These are phyloP conservation scores for Leptodactylus fallax DNA, from an alignment of 2,797 vertebrate genomes.

Conservation along the genomic window DNA sequence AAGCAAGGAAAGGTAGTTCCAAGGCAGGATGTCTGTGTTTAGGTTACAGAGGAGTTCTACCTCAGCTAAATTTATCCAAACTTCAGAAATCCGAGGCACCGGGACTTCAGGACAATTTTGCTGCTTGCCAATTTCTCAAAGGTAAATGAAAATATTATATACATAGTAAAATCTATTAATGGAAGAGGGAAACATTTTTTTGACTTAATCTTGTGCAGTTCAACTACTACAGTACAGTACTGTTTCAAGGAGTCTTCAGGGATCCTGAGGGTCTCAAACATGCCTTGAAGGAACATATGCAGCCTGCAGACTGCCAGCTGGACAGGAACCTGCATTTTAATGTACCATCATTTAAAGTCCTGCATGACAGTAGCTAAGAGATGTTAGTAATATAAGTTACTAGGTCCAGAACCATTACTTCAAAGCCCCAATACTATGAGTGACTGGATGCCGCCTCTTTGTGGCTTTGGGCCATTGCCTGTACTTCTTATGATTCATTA, in stretches of 20 bases:
- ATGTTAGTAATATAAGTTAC: not conserved
- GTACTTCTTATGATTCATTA: slow-evolving; percentile 23
- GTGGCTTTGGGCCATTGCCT: slow-evolving; percentile 30
- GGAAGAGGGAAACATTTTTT: not conserved
- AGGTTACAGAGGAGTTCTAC: not conserved
- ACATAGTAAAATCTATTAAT: slow-evolving; percentile 19
- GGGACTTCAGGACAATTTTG: not conserved
- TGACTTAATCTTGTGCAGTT: not conserved
- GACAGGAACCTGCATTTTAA: slow-evolving; percentile 13
- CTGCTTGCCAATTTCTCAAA: not conserved
- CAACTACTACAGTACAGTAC: not conserved
- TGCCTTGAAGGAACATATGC: not conserved
- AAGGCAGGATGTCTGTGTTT: not conserved
- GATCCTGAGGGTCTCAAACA: not conserved
- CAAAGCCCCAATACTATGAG: not conserved
- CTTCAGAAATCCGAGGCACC: not conserved
- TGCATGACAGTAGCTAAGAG: not conserved
- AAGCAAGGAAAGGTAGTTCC: not conserved
- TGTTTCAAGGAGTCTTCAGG: not conserved
- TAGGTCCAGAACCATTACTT: not conserved
- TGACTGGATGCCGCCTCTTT: not conserved
- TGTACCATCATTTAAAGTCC: not conserved
- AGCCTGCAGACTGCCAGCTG: slow-evolving; percentile 32
- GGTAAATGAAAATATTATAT: not conserved
- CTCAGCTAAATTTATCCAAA: not conserved